These are phyloP conservation scores for Gymnothorax javanicus DNA, from an alignment of 2,797 vertebrate genomes.

Conservation along the genomic window DNA sequence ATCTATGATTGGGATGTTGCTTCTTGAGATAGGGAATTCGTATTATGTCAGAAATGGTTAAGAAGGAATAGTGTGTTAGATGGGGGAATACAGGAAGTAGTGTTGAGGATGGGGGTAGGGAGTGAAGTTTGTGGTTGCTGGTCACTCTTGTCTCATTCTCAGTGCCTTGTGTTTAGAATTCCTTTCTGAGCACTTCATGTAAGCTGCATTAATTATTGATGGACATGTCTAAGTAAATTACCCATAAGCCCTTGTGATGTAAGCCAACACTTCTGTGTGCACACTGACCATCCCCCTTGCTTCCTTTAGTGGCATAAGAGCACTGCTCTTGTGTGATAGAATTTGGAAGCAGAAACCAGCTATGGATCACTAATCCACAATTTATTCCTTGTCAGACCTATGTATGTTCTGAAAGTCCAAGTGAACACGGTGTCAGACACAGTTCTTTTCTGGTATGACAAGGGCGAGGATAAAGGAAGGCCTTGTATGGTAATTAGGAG, in stretches of 20 bases:
- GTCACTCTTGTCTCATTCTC: not conserved
- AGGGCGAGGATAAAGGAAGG: no score
- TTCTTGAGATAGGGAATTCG: no score
- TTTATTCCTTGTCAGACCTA: no score
- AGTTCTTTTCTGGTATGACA: no score
- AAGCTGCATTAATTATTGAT: slow-evolving; percentile 12
- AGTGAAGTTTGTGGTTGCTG: not conserved
- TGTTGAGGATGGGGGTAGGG: not conserved
- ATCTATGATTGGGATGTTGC: no score
- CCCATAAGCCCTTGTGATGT: not conserved
- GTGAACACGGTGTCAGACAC: no score
- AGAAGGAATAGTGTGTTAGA: not conserved
- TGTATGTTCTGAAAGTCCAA: no score
- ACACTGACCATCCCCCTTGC: not conserved
- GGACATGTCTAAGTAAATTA: not conserved
- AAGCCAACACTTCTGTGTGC: not conserved
- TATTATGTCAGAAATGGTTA: not conserved
- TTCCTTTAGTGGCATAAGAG: not conserved
- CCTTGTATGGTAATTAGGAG: not conserved
- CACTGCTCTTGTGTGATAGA: not conserved
- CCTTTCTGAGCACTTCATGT: not conserved
- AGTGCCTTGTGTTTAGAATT: not conserved
- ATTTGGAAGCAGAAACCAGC: not conserved
- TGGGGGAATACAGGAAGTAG: not conserved
- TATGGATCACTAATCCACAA: no score